Percentiles rank a stretch among this genome's conserved stretches.
Conservation (phyloP, 2,888 invertebrate genomes). For the Pterostichus madidus region DNA sequence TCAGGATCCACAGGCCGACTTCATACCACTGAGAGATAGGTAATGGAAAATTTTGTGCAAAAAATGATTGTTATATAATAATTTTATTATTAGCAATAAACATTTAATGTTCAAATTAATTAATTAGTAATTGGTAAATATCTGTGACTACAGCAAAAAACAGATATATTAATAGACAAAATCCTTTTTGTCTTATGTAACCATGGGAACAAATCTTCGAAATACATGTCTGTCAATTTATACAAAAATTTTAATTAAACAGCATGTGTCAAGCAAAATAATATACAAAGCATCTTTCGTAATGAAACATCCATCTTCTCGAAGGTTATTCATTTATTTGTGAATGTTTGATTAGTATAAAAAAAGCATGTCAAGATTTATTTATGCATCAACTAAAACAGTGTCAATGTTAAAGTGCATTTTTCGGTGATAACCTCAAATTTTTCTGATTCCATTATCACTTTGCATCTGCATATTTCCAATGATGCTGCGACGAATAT, state of each 20-base stretch:
- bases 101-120: too few species aligned
- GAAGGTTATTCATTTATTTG: slow-evolving; percentile 39
- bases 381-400: slow-evolving; percentile 49
- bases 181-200: too few species aligned
- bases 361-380: slow-evolving; percentile 45
- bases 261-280: slow-evolving; percentile 9
- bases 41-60: too few species aligned
- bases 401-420: slow-evolving; percentile 66
- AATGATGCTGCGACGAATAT: not conserved
- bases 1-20: too few species aligned
- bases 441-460: slow-evolving; percentile 29
- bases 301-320: not conserved
- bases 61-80: too few species aligned
- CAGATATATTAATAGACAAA: too few species aligned
- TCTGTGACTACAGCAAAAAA: too few species aligned
- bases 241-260: slow-evolving; percentile 10
- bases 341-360: not conserved
- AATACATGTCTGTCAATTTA: too few species aligned
- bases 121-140: too few species aligned
- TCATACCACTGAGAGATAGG: too few species aligned
- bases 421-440: slow-evolving; percentile 54
- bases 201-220: too few species aligned
- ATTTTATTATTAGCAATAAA: too few species aligned
- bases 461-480: slow-evolving; percentile 31
- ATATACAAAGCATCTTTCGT: not conserved